A percentile compares a stretch with the other conserved stretches of the same genome.
These are phyloP conservation scores for Falco novaeseelandiae DNA, from an alignment of 2,797 vertebrate species.

Conservation along the genomic window DNA sequence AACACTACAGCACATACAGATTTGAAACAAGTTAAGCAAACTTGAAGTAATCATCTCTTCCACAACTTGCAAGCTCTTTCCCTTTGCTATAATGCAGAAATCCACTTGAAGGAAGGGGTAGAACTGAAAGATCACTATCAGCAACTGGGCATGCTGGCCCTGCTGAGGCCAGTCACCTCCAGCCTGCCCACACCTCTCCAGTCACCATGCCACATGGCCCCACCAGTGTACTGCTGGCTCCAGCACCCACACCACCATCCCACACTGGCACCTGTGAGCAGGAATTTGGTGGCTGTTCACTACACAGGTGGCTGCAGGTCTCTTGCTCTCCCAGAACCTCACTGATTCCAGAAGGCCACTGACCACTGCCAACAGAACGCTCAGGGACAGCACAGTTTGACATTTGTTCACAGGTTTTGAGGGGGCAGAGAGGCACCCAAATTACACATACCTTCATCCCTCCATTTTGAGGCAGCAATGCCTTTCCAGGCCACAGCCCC, in stretches of 20 bases:
- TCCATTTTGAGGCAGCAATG: not conserved
- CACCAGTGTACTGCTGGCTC: not conserved
- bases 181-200: not conserved
- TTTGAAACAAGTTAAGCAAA: conserved; percentile 4
- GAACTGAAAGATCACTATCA: not conserved
- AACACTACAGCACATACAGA: not conserved
- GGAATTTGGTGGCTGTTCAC: not conserved
- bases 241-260: not conserved
- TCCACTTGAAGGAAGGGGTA: not conserved
- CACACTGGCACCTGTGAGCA: not conserved
- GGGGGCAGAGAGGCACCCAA: not conserved
- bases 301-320: not conserved
- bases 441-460: not conserved
- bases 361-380: not conserved
- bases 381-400: accelerated
- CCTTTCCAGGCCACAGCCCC: not conserved
- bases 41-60: not conserved
- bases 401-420: not conserved
- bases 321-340: not conserved
- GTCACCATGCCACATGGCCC: accelerated
- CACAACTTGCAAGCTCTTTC: conserved; percentile 44
- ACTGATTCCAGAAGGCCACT: not conserved
- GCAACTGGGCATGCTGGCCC: accelerated
- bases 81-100: conserved; percentile 5
- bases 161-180: no score